A percentile compares a stretch with the other conserved stretches of the same genome.
These are phyloP conservation scores for Apotomis capreana DNA, from an alignment of 2,888 invertebrate species.

Conservation along the genomic window DNA sequence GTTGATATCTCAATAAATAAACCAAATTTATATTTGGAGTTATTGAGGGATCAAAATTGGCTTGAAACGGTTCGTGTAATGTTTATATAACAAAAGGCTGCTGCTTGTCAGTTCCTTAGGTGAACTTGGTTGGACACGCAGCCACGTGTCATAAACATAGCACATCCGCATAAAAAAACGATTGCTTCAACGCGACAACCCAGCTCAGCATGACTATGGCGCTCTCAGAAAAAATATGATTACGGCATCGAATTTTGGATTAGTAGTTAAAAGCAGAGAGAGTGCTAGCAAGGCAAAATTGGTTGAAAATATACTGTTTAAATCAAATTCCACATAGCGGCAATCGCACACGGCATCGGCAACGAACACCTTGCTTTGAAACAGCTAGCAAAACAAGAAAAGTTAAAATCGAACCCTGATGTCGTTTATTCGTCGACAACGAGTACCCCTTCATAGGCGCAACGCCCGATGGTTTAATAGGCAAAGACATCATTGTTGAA, in stretches of 20 bases:
- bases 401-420: conserved; percentile 38
- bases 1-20: too few relatives aligned
- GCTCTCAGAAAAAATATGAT: conserved; percentile 11
- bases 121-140: too few relatives aligned
- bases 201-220: background rate
- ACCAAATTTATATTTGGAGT: too few relatives aligned
- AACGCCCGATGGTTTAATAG: too few relatives aligned
- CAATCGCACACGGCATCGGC: conserved; percentile 15
- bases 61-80: too few relatives aligned
- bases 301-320: conserved; percentile 21
- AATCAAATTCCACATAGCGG: background rate
- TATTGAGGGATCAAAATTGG: too few relatives aligned
- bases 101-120: background rate
- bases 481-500: too few relatives aligned
- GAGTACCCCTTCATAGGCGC: too few relatives aligned
- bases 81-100: too few relatives aligned
- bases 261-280: conserved; percentile 16
- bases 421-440: conserved; percentile 42
- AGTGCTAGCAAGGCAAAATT: conserved; percentile 5
- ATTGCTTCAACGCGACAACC: background rate
- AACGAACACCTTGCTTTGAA: conserved; percentile 11
- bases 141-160: too few relatives aligned
- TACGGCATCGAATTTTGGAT: conserved; percentile 33
- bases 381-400: conserved; percentile 27
- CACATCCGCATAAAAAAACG: too few relatives aligned